These are phyloP conservation scores for Papilio helenus DNA, from an alignment of 1,140 invertebrate species.

Conservation along the genomic window DNA sequence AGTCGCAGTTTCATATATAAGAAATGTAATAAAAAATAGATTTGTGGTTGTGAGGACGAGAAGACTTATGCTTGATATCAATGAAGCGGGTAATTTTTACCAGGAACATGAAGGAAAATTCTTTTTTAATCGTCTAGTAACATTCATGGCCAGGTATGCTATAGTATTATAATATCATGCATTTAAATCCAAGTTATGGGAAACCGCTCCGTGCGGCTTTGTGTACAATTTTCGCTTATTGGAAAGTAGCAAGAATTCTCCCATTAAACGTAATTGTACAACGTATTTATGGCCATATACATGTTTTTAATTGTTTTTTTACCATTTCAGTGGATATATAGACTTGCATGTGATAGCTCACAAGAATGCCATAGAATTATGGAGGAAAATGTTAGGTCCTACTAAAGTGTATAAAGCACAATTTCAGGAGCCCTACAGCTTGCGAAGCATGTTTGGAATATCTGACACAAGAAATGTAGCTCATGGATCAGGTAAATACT, in stretches of 20 bases:
- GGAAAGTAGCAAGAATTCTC: too few species aligned
- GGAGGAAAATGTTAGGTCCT: constrained; percentile 93
- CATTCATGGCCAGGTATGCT: constrained; percentile 91
- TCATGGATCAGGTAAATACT: constrained; percentile 91
- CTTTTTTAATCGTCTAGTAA: constrained; percentile 93
- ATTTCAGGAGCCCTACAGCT: constrained; percentile 88
- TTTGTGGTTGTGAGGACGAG: constrained; percentile 91
- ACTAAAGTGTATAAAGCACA: constrained; percentile 93
- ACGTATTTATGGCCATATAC: not conserved
- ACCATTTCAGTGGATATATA: constrained; percentile 89
- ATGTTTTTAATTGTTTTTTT: constrained; percentile 1
- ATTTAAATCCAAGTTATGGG: not conserved
- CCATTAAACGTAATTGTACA: too few species aligned
- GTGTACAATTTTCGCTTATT: not conserved
- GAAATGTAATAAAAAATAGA: constrained; percentile 87
- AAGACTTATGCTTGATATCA: constrained; percentile 84
- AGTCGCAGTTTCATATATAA: constrained; percentile 86
- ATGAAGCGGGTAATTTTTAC: constrained; percentile 91
- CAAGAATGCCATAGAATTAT: constrained; percentile 89
- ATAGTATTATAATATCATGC: not conserved
- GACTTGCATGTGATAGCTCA: constrained; percentile 90
- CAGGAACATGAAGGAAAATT: constrained; percentile 92
- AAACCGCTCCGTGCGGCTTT: too few species aligned
- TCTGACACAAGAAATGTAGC: constrained; percentile 96
- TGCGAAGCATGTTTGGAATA: constrained; percentile 92